Evolutionary conservation across 2,888 invertebrate species (phyloP), one percentile per base, ranked within the genome.

Genomic region (Callyntrura guangdongensis): DNA sequence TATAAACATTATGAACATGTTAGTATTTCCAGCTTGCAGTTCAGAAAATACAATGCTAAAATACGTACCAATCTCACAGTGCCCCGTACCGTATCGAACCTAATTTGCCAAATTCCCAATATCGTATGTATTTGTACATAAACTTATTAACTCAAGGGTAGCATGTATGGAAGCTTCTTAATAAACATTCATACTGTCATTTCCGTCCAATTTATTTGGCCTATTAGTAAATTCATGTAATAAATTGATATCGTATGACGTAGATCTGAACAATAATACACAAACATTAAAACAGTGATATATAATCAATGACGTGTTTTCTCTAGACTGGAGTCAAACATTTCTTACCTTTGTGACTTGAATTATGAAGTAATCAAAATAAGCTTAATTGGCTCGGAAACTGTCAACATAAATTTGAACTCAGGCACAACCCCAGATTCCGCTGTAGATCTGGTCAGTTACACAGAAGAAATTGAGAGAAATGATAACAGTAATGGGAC

Each of bases 341-440:
- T 8, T n/a, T 0, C 49, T 25, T 47, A 12, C 49, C 14, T 45
- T 20, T 86, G 86, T 22, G 45, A 27, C n/a, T 22, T 59, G 81
- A 59, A 81, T 61, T 81, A 86, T 47, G 81, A 90, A 25, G 81
- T 86, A 67, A 90, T 90, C 59, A 86, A 59, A 79, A 86, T 90
- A 69, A 90, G 22, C 25, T 86, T 90, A 86, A 69, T 61, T 85
- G 89, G 49, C 59, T 20, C 84, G 25, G 49, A 77, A 27, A 61
- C 27, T 45, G 59, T 36, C 1, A 49, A 25, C n/a, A 82, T 69
- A 85, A 85, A 49, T 67, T 53, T 77, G 36, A 36, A 6, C 36
- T 53, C 27, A 53, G 25, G n/a, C 25, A 53, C 49, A 22, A 20
- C 56, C n/a, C 36, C 53, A 79, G 11, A 25, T 14, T 45, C 64